Evolutionary conservation across 2,113 vertebrate genomes (phyloP), one percentile per base, ranked within the genome.

Genomic region (Rhabdomys dilectus): DNA sequence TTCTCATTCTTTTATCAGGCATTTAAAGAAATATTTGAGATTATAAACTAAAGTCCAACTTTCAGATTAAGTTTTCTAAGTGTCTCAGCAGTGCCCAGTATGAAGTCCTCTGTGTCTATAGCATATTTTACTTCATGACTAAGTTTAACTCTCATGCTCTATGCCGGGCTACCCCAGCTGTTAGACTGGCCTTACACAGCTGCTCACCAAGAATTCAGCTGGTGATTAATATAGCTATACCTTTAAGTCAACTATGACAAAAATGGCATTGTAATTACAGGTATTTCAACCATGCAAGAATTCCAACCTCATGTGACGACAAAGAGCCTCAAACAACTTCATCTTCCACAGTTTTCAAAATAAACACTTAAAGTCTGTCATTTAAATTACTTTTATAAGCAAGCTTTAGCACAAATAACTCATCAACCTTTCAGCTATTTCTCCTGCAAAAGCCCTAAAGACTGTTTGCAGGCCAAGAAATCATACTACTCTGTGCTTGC

Each of bases 211-310:
- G 98, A 98, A 98, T 99, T 98, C 97, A 97, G 96, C 76, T 97
- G 97, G 94, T 96, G 98, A 97, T 97, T 98, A 98, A 90, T 98
- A 96, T 97, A 97, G 96, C 96, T 97, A 97, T 89, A 99, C 98
- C 98, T 98, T 99, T 98, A 97, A 97, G 98, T 98, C 97, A 98
- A 98, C 97, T 98, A 97, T 98, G 97, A 96, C 89, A 98, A 98
- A 96, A 98, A 98, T 98, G 96, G 96, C 97, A 96, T 48, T 97
- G 95, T 89, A 97, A 96, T 98, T 98, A 98, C 97, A 98, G 98
- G 98, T 98, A 98, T 97, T 97, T 93, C 98, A 98, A 85, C 95
- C 97, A 98, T 98, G 93, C 87, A 98, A 96, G 96, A 96, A 56
- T n/a, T 53, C 96, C 95, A 97, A 42, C 42, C 39, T 94, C 96